Conservation (phyloP, 2,113 vertebrate genomes). For the Solea solea region DNA sequence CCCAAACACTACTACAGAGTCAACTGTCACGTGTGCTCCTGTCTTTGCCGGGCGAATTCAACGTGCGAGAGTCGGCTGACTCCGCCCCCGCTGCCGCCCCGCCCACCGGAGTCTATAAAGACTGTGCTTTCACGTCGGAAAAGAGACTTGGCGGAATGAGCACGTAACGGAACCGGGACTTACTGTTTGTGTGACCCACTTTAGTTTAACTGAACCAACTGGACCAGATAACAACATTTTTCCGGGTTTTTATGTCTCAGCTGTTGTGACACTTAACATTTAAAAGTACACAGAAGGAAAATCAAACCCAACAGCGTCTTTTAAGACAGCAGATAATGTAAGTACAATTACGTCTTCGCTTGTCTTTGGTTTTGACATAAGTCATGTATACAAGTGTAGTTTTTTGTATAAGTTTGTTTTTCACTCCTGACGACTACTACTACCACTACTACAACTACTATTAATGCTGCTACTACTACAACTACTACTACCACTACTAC, state of each 20-base stretch:
- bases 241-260: background rate
- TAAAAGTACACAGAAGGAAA: no score
- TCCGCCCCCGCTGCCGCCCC: conserved; percentile 45
- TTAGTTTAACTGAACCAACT: background rate
- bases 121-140: background rate
- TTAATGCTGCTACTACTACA: no score
- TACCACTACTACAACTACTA: no score
- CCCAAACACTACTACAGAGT: background rate
- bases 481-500: no score
- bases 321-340: conserved; percentile 32
- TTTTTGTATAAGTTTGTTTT: no score
- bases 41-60: conserved; percentile 57
- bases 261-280: background rate
- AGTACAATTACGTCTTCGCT: conserved; percentile 23
- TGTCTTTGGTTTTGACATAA: no score
- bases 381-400: background rate
- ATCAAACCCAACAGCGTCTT: no score
- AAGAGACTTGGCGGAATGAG: conserved; percentile 20
- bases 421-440: no score
- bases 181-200: no score
- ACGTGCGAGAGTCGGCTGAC: conserved; percentile 41
- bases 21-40: conserved; percentile 57
- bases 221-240: background rate
- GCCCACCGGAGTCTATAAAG: conserved; percentile 53
- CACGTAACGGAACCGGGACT: background rate